Evolutionary conservation across 2,888 invertebrate genomes (phyloP).

Genomic region (Scotopteryx bipunctaria): DNA sequence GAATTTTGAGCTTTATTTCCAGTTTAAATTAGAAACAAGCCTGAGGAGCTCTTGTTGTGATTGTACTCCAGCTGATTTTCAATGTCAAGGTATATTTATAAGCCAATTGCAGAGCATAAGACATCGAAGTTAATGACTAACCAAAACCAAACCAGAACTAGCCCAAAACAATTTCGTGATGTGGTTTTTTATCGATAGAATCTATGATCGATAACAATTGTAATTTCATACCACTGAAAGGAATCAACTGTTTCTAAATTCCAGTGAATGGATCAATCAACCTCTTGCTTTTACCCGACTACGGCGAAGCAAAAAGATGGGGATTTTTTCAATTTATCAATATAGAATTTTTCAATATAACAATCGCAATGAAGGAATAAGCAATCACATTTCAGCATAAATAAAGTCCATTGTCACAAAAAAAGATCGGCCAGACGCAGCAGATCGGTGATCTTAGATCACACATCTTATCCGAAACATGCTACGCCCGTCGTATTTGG

Average conservation of each 20-base stretch:
- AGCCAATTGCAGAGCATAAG: not conserved
- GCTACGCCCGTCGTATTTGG: not conserved
- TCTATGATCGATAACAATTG: too few species aligned
- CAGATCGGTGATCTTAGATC: slow-evolving; percentile 1
- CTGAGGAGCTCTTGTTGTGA: not conserved
- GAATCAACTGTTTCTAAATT: too few species aligned
- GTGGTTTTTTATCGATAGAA: too few species aligned
- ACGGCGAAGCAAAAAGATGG: too few species aligned
- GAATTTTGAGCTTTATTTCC: slow-evolving; percentile 4
- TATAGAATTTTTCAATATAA: not conserved
- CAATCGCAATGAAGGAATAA: not conserved
- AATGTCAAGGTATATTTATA: slow-evolving; percentile 2
- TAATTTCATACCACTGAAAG: too few species aligned
- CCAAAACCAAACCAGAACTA: too few species aligned
- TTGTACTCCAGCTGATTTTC: not conserved
- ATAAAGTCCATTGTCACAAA: not conserved
- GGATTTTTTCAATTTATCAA: too few species aligned
- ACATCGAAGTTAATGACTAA: not conserved
- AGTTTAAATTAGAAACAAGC: not conserved
- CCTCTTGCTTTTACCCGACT: too few species aligned
- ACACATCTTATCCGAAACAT: not conserved
- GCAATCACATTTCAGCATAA: not conserved
- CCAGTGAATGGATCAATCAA: too few species aligned
- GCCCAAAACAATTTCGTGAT: too few species aligned
- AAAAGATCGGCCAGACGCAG: not conserved